phyloP scores from a whole-genome alignment of 2,797 vertebrate species.

The Sebastes goodei region DNA sequence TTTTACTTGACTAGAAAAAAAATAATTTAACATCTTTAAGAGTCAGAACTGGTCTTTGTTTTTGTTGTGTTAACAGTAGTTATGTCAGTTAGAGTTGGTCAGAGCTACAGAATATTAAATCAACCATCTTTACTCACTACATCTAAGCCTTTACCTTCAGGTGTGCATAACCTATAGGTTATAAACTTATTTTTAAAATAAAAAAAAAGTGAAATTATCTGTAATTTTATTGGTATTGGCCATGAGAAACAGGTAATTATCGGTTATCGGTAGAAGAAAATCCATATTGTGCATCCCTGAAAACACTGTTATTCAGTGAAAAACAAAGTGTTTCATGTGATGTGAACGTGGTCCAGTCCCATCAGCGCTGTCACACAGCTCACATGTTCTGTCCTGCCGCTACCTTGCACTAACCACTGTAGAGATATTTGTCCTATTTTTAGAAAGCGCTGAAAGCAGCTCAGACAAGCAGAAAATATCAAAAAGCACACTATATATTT shows the following conservation, averaged over 20 bases:
- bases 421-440: constrained; percentile 66
- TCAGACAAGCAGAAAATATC: constrained; percentile 74
- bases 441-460: constrained; percentile 73
- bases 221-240: no score
- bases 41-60: no score
- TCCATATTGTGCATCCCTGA: fast-evolving
- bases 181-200: no score
- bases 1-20: no score
- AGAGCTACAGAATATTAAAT: no score
- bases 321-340: neutral
- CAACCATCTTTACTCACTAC: no score
- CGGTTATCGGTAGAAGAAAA: fast-evolving
- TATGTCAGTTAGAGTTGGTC: fast-evolving
- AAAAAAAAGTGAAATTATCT: no score
- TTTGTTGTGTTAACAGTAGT: no score
- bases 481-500: constrained; percentile 63
- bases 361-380: constrained; percentile 26
- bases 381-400: constrained; percentile 49
- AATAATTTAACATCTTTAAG: no score
- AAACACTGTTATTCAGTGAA: neutral
- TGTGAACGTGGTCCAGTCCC: neutral
- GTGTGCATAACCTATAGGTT: no score
- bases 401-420: constrained; percentile 51
- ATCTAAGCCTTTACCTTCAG: no score
- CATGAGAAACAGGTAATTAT: no score